These are phyloP conservation scores for Cinclus mexicanus DNA, from an alignment of 2,113 vertebrate genomes.

Conservation along the genomic window DNA sequence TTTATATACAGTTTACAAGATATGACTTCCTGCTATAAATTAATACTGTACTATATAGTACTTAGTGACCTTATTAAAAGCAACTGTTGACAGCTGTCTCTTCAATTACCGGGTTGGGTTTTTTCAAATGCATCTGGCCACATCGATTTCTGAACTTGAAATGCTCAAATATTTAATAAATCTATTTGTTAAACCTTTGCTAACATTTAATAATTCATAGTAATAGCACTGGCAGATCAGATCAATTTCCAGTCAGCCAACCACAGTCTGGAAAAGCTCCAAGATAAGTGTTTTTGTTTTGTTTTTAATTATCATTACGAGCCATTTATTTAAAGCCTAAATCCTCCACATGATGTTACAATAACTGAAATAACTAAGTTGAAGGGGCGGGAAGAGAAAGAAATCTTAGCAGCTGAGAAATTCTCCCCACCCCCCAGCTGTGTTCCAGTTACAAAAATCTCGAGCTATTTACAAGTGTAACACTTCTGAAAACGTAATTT, in stretches of 20 bases:
- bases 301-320: not conserved
- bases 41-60: conserved; percentile 80
- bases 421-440: conserved; percentile 4
- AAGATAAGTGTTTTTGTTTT: not conserved
- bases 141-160: conserved; percentile 55
- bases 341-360: conserved; percentile 30
- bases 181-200: not conserved
- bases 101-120: conserved; percentile 39
- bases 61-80: conserved; percentile 73
- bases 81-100: conserved; percentile 73
- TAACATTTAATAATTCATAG: conserved; percentile 30
- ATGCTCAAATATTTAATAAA: conserved; percentile 51
- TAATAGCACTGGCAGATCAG: not conserved
- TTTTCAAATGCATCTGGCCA: conserved; percentile 6
- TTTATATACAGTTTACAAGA: conserved; percentile 82
- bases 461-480: conserved; percentile 61
- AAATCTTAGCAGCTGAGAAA: conserved; percentile 70
- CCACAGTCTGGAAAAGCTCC: not conserved
- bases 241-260: conserved; percentile 25
- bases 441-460: conserved; percentile 67
- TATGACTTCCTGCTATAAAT: conserved; percentile 79
- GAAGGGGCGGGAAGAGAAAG: not conserved
- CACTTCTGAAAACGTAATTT: conserved; percentile 36
- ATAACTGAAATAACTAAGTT: conserved; percentile 53
- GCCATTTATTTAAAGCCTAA: conserved; percentile 57